Percentiles rank a stretch among this genome's conserved stretches.
These are phyloP conservation scores for Halocaridina rubra DNA, from an alignment of 2,888 invertebrate genomes.

Conservation along the genomic window DNA sequence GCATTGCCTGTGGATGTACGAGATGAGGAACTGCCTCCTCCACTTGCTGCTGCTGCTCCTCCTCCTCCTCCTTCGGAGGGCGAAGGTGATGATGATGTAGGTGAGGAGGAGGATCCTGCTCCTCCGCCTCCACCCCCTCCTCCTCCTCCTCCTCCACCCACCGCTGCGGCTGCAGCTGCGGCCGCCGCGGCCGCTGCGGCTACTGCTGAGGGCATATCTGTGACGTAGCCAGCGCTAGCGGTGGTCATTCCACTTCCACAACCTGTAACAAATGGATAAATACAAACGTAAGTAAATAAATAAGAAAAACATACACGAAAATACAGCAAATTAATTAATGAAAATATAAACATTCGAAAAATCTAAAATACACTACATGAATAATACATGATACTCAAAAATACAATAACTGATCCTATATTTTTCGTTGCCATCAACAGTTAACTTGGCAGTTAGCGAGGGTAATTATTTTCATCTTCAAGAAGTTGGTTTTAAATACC, in stretches of 20 bases:
- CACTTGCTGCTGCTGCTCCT: neutral
- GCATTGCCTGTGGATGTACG: neutral
- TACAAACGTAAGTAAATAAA: neutral
- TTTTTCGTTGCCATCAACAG: too few relatives aligned
- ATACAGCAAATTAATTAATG: too few relatives aligned
- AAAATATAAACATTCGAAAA: too few relatives aligned
- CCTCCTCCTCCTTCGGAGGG: neutral
- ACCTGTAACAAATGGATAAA: neutral
- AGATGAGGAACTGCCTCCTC: neutral
- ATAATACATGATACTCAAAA: too few relatives aligned
- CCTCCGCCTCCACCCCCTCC: neutral
- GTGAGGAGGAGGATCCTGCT: neutral
- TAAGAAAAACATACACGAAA: too few relatives aligned
- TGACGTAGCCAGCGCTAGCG: conserved; percentile 26
- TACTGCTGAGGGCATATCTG: conserved; percentile 28
- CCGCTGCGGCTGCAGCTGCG: conserved; percentile 2
- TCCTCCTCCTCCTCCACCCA: neutral
- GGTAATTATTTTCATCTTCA: too few relatives aligned
- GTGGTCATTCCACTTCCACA: conserved; percentile 43
- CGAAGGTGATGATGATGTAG: neutral
- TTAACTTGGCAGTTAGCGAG: too few relatives aligned
- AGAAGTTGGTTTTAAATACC: too few relatives aligned
- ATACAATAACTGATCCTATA: too few relatives aligned
- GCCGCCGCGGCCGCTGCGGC: conserved; percentile 20
- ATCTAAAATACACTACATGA: too few relatives aligned